Percentiles rank a stretch among this genome's conserved stretches.
These are phyloP conservation scores for Xenopus laevis DNA, from an alignment of 2,113 vertebrate species.

Conservation along the genomic window DNA sequence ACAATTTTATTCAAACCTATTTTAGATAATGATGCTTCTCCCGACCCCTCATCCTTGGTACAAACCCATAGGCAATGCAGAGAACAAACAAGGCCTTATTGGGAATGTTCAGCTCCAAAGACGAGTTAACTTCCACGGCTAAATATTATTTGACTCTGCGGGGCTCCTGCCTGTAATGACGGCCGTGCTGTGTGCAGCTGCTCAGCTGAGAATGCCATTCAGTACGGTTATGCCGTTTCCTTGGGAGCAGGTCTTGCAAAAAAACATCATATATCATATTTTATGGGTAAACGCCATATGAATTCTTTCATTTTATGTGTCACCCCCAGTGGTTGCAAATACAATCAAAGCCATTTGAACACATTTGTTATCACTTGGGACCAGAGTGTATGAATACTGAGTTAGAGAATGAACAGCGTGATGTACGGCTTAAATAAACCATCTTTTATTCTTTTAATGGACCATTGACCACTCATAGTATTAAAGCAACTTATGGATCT, in stretches of 20 bases:
- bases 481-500: too few species aligned
- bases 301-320: too few species aligned
- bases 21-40: too few species aligned
- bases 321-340: background rate
- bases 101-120: background rate
- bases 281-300: conserved; percentile 4
- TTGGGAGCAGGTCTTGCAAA: conserved; percentile 9
- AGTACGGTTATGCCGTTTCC: conserved; percentile 5
- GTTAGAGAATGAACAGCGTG: too few species aligned
- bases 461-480: too few species aligned
- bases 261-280: conserved; percentile 12
- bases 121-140: conserved; percentile 14
- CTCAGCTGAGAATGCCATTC: conserved; percentile 27
- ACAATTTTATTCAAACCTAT: too few species aligned
- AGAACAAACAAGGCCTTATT: too few species aligned
- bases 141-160: conserved; percentile 33
- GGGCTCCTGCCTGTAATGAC: conserved; percentile 18
- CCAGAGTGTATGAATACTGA: too few species aligned
- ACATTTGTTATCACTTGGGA: background rate
- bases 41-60: too few species aligned
- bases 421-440: too few species aligned
- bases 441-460: too few species aligned
- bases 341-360: background rate
- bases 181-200: conserved; percentile 12
- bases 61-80: too few species aligned